Conservation (phyloP, 2,797 vertebrate species). For the Chelidonichthys spinosus region DNA sequence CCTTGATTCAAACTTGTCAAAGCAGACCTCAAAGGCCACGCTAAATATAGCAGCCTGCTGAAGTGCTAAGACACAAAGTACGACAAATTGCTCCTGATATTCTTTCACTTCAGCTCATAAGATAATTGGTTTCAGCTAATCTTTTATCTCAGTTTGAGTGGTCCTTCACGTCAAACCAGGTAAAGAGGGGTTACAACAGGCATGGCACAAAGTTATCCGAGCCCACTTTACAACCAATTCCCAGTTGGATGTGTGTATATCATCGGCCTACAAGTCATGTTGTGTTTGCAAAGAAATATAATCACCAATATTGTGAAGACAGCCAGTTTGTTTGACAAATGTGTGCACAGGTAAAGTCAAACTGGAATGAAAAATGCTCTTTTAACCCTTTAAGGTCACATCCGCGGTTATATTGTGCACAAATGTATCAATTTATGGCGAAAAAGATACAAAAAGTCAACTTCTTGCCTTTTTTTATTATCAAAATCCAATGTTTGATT, state of each 20-base stretch:
- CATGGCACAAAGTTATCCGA: neutral
- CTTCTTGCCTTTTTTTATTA: no score
- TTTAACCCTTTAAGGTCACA: no score
- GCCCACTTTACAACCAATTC: no score
- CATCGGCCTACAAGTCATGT: neutral
- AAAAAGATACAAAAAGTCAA: no score
- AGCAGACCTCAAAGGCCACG: slow-evolving; percentile 46
- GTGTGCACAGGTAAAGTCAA: neutral
- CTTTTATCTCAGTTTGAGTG: slow-evolving; percentile 39
- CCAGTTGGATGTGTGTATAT: neutral
- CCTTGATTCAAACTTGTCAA: slow-evolving; percentile 56
- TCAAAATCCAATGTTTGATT: no score
- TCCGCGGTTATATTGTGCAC: no score
- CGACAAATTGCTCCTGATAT: slow-evolving; percentile 54
- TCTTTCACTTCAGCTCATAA: slow-evolving; percentile 34
- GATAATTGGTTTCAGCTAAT: slow-evolving; percentile 49
- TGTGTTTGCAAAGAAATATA: neutral
- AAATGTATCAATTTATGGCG: no score
- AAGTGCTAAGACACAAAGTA: slow-evolving; percentile 33
- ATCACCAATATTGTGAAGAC: neutral
- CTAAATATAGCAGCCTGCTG: slow-evolving; percentile 61
- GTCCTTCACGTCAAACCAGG: slow-evolving; percentile 42
- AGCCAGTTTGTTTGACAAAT: neutral
- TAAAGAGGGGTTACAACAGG: neutral
- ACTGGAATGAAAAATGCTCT: no score